Evolutionary conservation across 2,797 vertebrate species (phyloP).

Genomic region (Lycodopsis pacificus): DNA sequence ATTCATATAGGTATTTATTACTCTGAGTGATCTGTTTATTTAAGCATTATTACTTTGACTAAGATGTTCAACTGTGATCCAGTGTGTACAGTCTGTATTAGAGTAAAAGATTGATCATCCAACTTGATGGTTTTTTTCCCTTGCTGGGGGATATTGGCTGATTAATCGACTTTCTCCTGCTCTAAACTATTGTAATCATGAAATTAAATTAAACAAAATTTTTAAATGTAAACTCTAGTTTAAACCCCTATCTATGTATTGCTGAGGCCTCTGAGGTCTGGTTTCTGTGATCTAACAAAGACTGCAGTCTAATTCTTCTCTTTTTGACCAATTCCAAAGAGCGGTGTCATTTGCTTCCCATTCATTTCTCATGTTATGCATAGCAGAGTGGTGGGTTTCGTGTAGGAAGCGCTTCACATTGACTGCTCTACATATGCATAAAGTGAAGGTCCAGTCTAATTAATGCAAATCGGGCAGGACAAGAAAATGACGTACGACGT

Average conservation of each 20-base stretch:
- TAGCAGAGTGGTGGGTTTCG: slow-evolving; percentile 11
- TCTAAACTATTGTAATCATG: neutral
- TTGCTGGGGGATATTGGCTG: neutral
- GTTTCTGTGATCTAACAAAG: neutral
- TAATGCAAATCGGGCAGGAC: slow-evolving; percentile 34
- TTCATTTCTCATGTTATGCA: slow-evolving; percentile 31
- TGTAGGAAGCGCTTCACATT: slow-evolving; percentile 26
- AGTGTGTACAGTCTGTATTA: no score
- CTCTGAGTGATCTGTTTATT: neutral
- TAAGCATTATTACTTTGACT: no score
- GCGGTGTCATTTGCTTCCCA: slow-evolving; percentile 21
- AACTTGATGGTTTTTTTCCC: neutral
- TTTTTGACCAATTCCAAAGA: slow-evolving; percentile 6
- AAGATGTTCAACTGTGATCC: no score
- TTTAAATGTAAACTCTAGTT: neutral
- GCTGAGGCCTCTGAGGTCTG: neutral
- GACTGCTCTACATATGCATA: slow-evolving; percentile 48
- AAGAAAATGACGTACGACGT: slow-evolving; percentile 11
- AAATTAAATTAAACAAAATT: no score
- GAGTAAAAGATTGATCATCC: no score
- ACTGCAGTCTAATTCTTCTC: neutral
- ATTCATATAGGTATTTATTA: neutral
- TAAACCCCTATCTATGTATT: neutral
- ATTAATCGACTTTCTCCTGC: neutral
- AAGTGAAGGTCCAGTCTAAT: slow-evolving; percentile 47